phyloP scores from a whole-genome alignment of 2,888 invertebrate genomes.

The Teleogryllus oceanicus region DNA sequence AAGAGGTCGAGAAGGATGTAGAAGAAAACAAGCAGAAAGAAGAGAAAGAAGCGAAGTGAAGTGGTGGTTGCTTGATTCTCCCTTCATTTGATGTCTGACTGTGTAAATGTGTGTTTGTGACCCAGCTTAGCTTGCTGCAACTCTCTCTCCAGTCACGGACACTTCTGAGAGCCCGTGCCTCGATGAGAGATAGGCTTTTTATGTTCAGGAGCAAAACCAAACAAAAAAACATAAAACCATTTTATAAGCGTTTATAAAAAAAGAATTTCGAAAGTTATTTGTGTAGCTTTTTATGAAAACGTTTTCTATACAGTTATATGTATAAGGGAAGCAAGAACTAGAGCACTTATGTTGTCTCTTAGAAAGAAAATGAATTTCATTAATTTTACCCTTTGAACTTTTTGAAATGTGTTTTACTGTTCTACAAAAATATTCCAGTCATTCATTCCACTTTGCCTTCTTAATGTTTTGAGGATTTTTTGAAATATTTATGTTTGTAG shows the following conservation, averaged over 20 bases:
- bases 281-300: constrained; percentile 34
- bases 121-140: constrained; percentile 32
- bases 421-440: constrained; percentile 34
- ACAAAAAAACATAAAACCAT: constrained; percentile 31
- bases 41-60: constrained; percentile 59
- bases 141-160: constrained; percentile 25
- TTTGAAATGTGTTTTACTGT: constrained; percentile 26
- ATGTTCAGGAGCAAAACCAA: constrained; percentile 32
- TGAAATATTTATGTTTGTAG: constrained; percentile 33
- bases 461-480: constrained; percentile 32
- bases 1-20: constrained; percentile 57
- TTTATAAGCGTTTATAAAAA: constrained; percentile 37
- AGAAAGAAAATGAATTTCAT: constrained; percentile 4
- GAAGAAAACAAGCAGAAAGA: constrained; percentile 59
- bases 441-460: constrained; percentile 39
- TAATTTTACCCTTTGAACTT: constrained; percentile 29
- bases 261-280: constrained; percentile 33
- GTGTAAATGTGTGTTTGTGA: constrained; percentile 36
- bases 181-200: constrained; percentile 30
- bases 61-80: constrained; percentile 29
- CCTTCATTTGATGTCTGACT: constrained; percentile 34
- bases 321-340: constrained; percentile 24
- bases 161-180: constrained; percentile 12
- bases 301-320: constrained; percentile 26
- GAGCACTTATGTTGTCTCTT: constrained; percentile 19